These are phyloP conservation scores for Rhincodon typus DNA, from an alignment of 2,797 vertebrate genomes.

Conservation along the genomic window DNA sequence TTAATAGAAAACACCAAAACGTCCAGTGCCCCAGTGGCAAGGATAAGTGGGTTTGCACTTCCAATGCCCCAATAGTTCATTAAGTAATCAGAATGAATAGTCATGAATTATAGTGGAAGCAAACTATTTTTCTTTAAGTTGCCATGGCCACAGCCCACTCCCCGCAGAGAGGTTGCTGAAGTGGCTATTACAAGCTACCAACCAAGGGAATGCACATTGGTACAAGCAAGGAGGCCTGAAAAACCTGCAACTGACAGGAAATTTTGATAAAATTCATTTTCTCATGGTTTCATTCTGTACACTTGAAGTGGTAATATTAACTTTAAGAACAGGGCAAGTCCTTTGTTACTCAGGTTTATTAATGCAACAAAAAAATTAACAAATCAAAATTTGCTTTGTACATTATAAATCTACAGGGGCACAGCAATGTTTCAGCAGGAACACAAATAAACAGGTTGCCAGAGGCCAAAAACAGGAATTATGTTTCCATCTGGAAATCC, in stretches of 20 bases:
- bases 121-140: slow-evolving; percentile 42
- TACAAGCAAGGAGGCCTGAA: slow-evolving; percentile 3
- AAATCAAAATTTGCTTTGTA: background rate
- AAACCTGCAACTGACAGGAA: slow-evolving; percentile 43
- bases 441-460: slow-evolving; percentile 59
- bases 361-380: background rate
- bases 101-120: slow-evolving; percentile 41
- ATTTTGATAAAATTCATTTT: slow-evolving; percentile 39
- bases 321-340: background rate
- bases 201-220: slow-evolving; percentile 34
- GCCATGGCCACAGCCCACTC: slow-evolving; percentile 37
- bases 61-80: background rate
- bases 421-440: slow-evolving; percentile 56
- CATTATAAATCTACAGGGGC: slow-evolving; percentile 50
- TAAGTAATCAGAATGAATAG: slow-evolving; percentile 35
- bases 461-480: slow-evolving; percentile 65
- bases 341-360: background rate
- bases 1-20: slow-evolving; percentile 42
- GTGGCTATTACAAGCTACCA: slow-evolving; percentile 3
- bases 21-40: slow-evolving; percentile 39
- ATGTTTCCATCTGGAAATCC: slow-evolving; percentile 79
- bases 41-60: slow-evolving; percentile 41
- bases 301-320: background rate
- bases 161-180: slow-evolving; percentile 40
- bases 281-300: background rate